Evolutionary conservation across 2,888 invertebrate species (phyloP), one percentile per base, ranked within the genome.

Genomic region (Lysandra coridon): DNA sequence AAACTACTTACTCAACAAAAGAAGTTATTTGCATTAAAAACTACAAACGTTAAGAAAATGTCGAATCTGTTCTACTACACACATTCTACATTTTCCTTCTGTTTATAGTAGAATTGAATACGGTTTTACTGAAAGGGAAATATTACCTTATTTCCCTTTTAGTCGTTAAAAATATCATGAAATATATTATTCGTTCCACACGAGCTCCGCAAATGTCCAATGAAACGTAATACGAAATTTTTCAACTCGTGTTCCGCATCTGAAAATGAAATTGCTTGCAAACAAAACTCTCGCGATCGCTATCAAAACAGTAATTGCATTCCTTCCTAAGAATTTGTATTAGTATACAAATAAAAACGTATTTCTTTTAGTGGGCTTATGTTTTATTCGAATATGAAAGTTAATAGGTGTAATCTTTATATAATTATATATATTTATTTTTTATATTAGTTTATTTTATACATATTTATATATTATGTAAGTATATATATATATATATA

Each of bases 261-360:
- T 33, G 33, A 14, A 33, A 69, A 64, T 30, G 23, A 33, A 64
- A 64, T 64, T 64, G 30, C 30, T 33, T 69, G 5, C 69, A 69
- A 69, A 69, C 69, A 69, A 69, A 69, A 69, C 4, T 64, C 30
- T 75, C 75, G 77, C 62, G n/a, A 74, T 7, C 73, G 76, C 49
- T 78, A 17, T 49, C 62, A 76, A 78, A 79, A 69, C 60, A 73
- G 12, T 77, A 37, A 74, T 74, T 74, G 44, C 49, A 23, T 79
- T 78, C 60, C 37, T 79, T 80, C 53, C 33, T n/a, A 78, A 64
- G 23, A 30, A 64, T 64, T 64, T 30, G 3, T 30, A 37, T 37
- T 37, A 3, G 37, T 37, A 37, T 30, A 64, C 64, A 64, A 12
- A 64, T 30, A 7, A 30, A 62, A 62, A n/a, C 4, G 4, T n/a